These are phyloP conservation scores for Urophycis tenuis DNA, from an alignment of 2,797 vertebrate species.

Conservation along the genomic window DNA sequence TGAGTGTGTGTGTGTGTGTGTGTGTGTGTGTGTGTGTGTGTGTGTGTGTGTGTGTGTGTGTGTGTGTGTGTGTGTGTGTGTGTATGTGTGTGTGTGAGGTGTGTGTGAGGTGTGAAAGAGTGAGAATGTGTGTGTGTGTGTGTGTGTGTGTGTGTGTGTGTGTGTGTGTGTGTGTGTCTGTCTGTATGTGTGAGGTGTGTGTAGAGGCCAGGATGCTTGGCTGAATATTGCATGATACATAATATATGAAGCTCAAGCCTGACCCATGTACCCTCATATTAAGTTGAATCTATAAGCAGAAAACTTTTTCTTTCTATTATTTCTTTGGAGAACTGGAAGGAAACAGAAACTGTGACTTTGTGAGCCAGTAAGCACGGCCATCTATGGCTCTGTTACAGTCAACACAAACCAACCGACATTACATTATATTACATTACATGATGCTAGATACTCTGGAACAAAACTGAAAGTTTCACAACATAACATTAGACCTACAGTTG, in stretches of 20 bases:
- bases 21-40: no score
- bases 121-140: neutral
- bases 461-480: no score
- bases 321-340: neutral
- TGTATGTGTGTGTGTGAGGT: no score
- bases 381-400: neutral
- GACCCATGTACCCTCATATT: neutral
- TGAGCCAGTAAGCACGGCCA: neutral
- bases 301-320: neutral
- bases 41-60: neutral
- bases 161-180: no score
- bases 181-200: neutral
- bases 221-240: neutral
- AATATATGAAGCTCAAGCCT: neutral
- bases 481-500: no score
- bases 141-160: neutral
- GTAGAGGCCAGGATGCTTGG: slow-evolving; percentile 1
- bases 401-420: no score
- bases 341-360: no score
- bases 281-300: neutral
- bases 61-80: neutral
- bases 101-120: no score
- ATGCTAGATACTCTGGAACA: no score
- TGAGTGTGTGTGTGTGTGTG: neutral
- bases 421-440: no score